A percentile compares a stretch with the other conserved stretches of the same genome.
These are phyloP conservation scores for Rhabdomys dilectus DNA, from an alignment of 2,113 vertebrate genomes.

Conservation along the genomic window DNA sequence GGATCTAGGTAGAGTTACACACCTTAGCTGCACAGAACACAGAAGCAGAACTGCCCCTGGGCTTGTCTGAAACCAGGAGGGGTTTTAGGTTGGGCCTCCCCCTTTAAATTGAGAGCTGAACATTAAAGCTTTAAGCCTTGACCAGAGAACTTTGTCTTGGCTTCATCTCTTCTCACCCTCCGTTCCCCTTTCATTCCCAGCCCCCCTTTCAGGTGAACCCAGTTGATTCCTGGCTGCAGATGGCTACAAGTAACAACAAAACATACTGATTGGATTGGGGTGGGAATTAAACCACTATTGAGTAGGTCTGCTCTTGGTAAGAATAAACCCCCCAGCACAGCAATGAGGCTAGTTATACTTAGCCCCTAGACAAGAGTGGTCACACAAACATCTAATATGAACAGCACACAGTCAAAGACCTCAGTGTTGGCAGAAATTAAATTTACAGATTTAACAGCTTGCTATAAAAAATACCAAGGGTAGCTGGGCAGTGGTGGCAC, in stretches of 20 bases:
- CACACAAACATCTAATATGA: not conserved
- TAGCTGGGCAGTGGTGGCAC: not conserved
- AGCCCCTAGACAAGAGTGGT: not conserved
- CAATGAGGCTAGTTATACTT: not conserved
- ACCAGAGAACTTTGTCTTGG: too few relatives aligned
- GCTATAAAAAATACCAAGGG: conserved; percentile 26
- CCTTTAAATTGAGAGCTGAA: too few relatives aligned
- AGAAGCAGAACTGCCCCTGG: too few relatives aligned
- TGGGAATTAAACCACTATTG: conserved; percentile 13
- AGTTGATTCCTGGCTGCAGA: too few relatives aligned
- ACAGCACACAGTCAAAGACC: not conserved
- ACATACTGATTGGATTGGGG: not conserved
- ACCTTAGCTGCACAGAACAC: too few relatives aligned
- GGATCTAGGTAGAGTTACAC: too few relatives aligned
- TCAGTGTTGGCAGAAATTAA: not conserved
- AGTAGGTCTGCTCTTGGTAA: not conserved
- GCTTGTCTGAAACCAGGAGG: too few relatives aligned
- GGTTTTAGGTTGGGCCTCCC: too few relatives aligned
- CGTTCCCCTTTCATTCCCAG: too few relatives aligned
- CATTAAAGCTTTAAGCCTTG: too few relatives aligned
- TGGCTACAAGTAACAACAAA: not conserved
- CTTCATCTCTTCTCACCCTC: too few relatives aligned
- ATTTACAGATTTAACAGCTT: conserved; percentile 13
- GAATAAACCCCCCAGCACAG: not conserved
- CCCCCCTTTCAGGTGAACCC: too few relatives aligned